Base-by-base conservation (phyloP, 2,113 vertebrate species). In the Pygoscelis antarcticus region DNA sequence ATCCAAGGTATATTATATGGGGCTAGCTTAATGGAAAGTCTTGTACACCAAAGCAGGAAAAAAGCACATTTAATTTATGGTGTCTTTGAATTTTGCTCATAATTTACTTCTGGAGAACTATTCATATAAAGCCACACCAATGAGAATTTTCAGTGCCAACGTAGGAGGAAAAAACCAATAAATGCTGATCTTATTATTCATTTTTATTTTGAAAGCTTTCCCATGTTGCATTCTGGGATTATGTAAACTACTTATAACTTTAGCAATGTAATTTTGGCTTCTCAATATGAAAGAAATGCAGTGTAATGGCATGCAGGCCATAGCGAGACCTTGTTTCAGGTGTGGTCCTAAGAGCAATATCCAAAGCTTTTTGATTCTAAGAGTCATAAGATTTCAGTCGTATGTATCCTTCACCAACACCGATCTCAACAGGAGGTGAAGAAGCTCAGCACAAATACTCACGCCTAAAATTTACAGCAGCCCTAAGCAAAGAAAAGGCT, bases 1-100 rank as follows among this genome's bases (percentile, higher is more conserved):
- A 98, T 98, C 98, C 96, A 98, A 98, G 98, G 98, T 98, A 98
- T 98, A 97, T 98, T 98, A 98, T 98, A 98, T 98, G 98, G 91
- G 96, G 75, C 97, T 93, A 97, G 98, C 98, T 98, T 98, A 98
- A 98, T 98, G 98, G 98, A 98, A 98, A 98, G 98, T 98, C 98
- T 98, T 98, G 97, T 98, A 97, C 96, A 98, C 97, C 94, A 98
- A 98, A 98, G 97, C 88, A 98, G 94, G 95, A 83, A 86, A 95
- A 98, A 98, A 97, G 76, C 92, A 97, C 97, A 87, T 96, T 97
- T 98, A 98, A 98, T 98, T 98, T 98, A 98, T 96, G 97, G 90
- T 83, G 94, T 96, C 98, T 98, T 98, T 97, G 98, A 98, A 96
- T 98, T 98, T 98, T 98, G 96, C 96, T 98, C 98, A 96, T 98